Evolutionary conservation across 1,140 invertebrate genomes (phyloP).

Genomic region (Tetramorium simillimum): DNA sequence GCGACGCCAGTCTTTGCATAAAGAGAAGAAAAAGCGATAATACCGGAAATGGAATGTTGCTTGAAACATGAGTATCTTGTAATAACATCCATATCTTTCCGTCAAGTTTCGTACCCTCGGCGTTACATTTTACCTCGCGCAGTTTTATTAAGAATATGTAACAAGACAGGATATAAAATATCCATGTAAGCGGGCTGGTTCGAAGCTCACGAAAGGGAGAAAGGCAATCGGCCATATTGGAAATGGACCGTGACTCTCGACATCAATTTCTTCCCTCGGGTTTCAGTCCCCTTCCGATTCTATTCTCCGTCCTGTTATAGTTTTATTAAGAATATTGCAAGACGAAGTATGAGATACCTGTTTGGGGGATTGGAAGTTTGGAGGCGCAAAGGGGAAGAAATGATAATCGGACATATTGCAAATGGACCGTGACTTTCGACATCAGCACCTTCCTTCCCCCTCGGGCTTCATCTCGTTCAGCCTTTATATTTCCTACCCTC

Average conservation of each 20-base stretch:
- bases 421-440: constrained; percentile 47
- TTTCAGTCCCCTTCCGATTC: not conserved
- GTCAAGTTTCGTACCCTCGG: constrained; percentile 15
- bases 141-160: constrained; percentile 55
- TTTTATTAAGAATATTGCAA: constrained; percentile 53
- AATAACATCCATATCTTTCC: constrained; percentile 31
- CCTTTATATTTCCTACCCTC: not conserved
- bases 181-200: constrained; percentile 13
- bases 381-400: not conserved
- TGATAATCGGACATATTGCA: constrained; percentile 32
- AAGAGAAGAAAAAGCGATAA: not conserved
- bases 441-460: constrained; percentile 43
- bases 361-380: not conserved
- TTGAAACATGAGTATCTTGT: constrained; percentile 35
- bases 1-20: not conserved
- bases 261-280: constrained; percentile 36
- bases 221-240: constrained; percentile 47
- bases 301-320: constrained; percentile 1
- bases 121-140: constrained; percentile 3
- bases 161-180: constrained; percentile 41
- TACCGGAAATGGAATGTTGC: constrained; percentile 33
- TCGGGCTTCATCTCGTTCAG: not conserved
- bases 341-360: constrained; percentile 14
- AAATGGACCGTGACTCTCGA: constrained; percentile 56
- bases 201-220: constrained; percentile 21